A percentile compares a stretch with the other conserved stretches of the same genome.
phyloP scores from a whole-genome alignment of 2,888 invertebrate genomes.

The Meliscaeva auricollis region DNA sequence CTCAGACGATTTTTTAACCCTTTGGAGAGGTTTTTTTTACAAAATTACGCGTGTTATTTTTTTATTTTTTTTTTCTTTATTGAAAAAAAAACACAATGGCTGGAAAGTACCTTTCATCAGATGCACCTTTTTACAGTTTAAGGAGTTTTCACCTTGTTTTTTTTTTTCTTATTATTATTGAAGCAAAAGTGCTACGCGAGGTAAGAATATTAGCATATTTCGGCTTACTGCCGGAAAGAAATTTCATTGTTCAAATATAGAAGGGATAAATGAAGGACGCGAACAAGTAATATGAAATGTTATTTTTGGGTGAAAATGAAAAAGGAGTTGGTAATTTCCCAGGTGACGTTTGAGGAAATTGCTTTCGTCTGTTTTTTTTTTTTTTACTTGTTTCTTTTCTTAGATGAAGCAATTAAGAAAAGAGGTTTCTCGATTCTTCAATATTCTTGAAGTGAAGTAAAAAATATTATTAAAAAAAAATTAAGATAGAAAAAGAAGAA shows the following conservation, averaged over 20 bases:
- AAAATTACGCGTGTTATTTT: not conserved
- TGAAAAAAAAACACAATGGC: constrained; percentile 20
- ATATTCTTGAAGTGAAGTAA: not conserved
- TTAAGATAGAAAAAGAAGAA: too few species aligned
- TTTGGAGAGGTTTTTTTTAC: constrained; percentile 28
- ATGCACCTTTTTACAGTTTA: constrained; percentile 28
- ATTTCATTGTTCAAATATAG: constrained; percentile 1
- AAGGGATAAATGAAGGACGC: not conserved
- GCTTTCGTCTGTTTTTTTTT: constrained; percentile 39
- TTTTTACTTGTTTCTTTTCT: not conserved
- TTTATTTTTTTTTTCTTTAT: not conserved
- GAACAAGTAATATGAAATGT: constrained; percentile 1
- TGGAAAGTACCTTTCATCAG: constrained; percentile 46
- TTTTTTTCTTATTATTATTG: constrained; percentile 22
- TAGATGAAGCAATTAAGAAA: constrained; percentile 20
- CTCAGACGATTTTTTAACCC: constrained; percentile 41
- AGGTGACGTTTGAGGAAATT: constrained; percentile 59
- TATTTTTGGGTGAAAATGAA: constrained; percentile 24
- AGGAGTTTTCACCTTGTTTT: constrained; percentile 8
- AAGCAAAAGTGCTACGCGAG: constrained; percentile 21
- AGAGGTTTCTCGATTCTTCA: constrained; percentile 12
- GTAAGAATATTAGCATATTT: constrained; percentile 60
- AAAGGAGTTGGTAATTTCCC: constrained; percentile 51
- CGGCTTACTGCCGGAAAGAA: constrained; percentile 26
- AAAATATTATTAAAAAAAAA: too few species aligned